These are phyloP conservation scores for Stenurella melanura DNA, from an alignment of 2,888 invertebrate species.

Conservation along the genomic window DNA sequence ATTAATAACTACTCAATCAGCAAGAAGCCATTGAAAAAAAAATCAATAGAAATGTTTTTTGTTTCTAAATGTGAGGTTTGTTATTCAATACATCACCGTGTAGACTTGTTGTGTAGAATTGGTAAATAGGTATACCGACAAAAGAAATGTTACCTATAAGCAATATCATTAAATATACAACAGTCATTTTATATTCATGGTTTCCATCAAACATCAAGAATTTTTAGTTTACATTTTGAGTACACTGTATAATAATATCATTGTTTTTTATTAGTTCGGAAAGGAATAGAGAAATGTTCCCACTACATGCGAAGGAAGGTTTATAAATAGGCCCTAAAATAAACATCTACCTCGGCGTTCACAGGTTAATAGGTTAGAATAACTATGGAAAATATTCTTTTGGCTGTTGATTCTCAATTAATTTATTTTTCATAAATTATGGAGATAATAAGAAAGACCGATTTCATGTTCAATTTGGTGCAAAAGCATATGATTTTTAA, in stretches of 20 bases:
- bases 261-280: constrained; percentile 21
- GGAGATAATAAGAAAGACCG: no score
- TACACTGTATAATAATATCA: constrained; percentile 17
- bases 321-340: not conserved
- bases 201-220: constrained; percentile 17
- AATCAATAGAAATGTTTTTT: not conserved
- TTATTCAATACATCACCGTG: not conserved
- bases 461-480: no score
- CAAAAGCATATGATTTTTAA: no score
- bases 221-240: constrained; percentile 11
- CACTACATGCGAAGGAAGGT: constrained; percentile 6
- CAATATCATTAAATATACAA: constrained; percentile 20
- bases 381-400: no score
- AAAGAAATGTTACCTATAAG: constrained; percentile 9
- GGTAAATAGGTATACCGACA: not conserved
- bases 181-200: constrained; percentile 20
- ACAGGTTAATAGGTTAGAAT: no score
- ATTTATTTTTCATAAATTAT: no score
- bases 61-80: not conserved
- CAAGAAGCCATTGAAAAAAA: no score
- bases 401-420: no score
- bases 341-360: no score
- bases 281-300: constrained; percentile 7
- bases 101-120: not conserved
- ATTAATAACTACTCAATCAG: no score